phyloP scores from a whole-genome alignment of 2,888 invertebrate species.

The Tipula lateralis region DNA sequence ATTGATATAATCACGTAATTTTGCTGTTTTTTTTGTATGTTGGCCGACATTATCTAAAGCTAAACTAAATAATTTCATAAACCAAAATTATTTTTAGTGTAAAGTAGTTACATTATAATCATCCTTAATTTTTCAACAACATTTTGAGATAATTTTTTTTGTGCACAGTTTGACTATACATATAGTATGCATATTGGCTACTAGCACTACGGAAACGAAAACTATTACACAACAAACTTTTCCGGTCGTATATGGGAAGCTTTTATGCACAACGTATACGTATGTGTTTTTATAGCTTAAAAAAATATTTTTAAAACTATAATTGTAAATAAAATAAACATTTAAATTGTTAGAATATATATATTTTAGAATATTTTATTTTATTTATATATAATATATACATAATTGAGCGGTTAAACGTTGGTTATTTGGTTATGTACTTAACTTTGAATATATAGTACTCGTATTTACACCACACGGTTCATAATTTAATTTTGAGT shows the following conservation, averaged over 20 bases:
- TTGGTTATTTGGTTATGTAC: not conserved
- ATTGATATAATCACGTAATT: slow-evolving; percentile 20
- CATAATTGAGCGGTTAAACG: not conserved
- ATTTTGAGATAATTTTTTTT: not conserved
- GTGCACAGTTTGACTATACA: not conserved
- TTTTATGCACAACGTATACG: not conserved
- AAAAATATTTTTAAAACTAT: not conserved
- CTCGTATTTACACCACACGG: not conserved
- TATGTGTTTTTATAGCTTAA: not conserved
- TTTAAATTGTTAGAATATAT: not conserved
- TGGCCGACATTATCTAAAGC: not conserved
- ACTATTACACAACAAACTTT: not conserved
- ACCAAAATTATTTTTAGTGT: not conserved
- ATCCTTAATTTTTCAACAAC: not conserved
- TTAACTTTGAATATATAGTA: not conserved
- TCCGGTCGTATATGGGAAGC: not conserved
- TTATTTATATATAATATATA: not conserved
- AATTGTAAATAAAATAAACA: not conserved
- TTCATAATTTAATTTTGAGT: not conserved
- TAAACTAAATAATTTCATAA: not conserved
- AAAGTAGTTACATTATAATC: not conserved
- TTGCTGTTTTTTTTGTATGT: not conserved
- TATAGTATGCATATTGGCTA: not conserved
- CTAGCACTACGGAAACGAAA: not conserved
- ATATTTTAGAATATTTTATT: not conserved